Evolutionary conservation across 1,140 invertebrate genomes (phyloP), one percentile per base, ranked within the genome.

Genomic region (Magallana gigas): DNA sequence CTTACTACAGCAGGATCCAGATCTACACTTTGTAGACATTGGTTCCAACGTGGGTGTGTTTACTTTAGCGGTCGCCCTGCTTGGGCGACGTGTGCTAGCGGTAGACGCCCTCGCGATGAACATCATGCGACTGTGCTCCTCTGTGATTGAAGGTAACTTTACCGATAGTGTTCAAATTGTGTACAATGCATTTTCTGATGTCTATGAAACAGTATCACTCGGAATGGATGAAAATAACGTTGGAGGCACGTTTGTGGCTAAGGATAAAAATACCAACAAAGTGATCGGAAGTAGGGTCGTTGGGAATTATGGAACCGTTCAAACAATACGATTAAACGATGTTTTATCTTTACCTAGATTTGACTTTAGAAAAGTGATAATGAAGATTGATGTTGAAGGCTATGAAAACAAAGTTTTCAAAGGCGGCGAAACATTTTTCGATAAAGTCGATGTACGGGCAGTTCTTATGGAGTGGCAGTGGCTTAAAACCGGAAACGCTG

Each of bases 321-420:
- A 76, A 59, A 85, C 88, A 62, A 56, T 85, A 8, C 84, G 12
- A 64, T 57, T 89, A n/a, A 83, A 89, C 58, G 85, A 89, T 76
- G 62, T 89, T n/a, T 58, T 89, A 11, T 18, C 84, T 16, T 36
- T 89, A 62, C 88, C 88, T 0, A 80, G 58, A 56, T 85, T 84
- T 84, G 59, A 84, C 68, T 64, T 82, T n/a, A 80, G 58, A 64
- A 84, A 86, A 64, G 83, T 87, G 7, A 58, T 87, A 3, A 89
- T 89, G 1, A 89, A 89, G 85, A 89, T 89, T 82, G 88, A 89
- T n/a, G 85, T 87, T 8, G 88, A 89, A 59, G 88, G 88, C 6
- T 87, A 86, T 59, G 88, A 89, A 85, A 84, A 81, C 80, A 68
- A 58, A 48, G 88, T 89, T 58, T 84, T 89, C 18, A 84, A 81